Conservation (phyloP, 2,113 vertebrate species). For the Myiopsitta monachus region DNA sequence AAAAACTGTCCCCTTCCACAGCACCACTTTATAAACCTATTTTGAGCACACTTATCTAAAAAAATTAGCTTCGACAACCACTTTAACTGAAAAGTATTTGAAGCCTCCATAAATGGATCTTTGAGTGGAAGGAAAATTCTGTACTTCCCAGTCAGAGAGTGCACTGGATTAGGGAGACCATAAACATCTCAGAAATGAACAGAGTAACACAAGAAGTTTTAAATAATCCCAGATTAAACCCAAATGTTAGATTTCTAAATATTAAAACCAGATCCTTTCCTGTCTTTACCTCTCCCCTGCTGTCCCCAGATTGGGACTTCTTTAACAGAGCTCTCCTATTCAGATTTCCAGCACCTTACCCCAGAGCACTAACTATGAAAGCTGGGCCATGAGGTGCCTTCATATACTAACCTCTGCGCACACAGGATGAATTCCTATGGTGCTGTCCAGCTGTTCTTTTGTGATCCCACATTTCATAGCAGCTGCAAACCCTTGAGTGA, state of each 20-base stretch:
- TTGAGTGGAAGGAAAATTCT: background rate
- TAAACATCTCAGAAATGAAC: background rate
- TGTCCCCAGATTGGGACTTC: background rate
- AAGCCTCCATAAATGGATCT: background rate
- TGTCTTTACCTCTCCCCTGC: background rate
- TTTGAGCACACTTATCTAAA: background rate
- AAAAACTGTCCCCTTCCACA: background rate
- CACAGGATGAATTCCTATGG: conserved; percentile 80
- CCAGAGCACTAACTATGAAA: background rate
- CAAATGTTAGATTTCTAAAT: background rate
- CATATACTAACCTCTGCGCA: conserved; percentile 81
- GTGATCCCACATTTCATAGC: conserved; percentile 84
- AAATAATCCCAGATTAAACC: background rate
- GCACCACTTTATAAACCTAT: background rate
- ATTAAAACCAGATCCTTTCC: background rate
- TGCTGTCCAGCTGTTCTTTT: conserved; percentile 80
- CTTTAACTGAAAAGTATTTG: background rate
- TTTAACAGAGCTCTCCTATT: background rate
- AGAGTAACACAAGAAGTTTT: background rate
- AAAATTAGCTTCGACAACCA: background rate
- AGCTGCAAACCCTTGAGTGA: conserved; percentile 84
- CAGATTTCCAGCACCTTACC: background rate
- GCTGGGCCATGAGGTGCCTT: background rate
- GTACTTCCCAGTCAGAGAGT: background rate
- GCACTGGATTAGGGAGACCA: background rate